A percentile compares a stretch with the other conserved stretches of the same genome.
Conservation (phyloP, 2,113 vertebrate genomes). For the Odocoileus hemionus region DNA sequence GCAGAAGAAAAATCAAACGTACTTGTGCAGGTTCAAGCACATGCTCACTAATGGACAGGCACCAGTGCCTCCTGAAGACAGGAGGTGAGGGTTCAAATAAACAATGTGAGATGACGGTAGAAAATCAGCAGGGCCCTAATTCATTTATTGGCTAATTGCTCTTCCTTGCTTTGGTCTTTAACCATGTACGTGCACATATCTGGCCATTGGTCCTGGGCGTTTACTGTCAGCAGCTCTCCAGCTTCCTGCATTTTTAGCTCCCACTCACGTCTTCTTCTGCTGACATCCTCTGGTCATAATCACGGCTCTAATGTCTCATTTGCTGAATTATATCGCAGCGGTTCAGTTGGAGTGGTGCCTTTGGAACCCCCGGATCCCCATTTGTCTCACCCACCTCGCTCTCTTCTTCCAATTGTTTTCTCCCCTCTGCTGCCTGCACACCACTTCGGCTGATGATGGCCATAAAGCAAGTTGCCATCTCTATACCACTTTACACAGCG, state of each 20-base stretch:
- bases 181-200: conserved; percentile 30
- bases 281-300: conserved; percentile 71
- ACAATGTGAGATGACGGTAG: neutral
- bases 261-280: conserved; percentile 69
- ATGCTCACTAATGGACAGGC: neutral
- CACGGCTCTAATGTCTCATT: conserved; percentile 75
- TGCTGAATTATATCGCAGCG: conserved; percentile 76
- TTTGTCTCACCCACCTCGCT: conserved; percentile 70
- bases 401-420: conserved; percentile 72
- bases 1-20: neutral
- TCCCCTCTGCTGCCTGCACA: conserved; percentile 74
- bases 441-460: conserved; percentile 69
- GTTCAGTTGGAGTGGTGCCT: conserved; percentile 75
- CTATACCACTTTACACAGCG: conserved; percentile 15
- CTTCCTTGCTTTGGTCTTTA: conserved; percentile 68
- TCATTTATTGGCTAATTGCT: conserved; percentile 74
- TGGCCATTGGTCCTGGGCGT: conserved; percentile 55
- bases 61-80: neutral
- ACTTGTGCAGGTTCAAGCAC: neutral
- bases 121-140: conserved; percentile 56
- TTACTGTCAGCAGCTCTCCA: conserved; percentile 67
- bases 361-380: conserved; percentile 70
- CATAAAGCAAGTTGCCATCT: conserved; percentile 69
- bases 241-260: conserved; percentile 73
- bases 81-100: neutral